Base-by-base conservation (phyloP, 2,113 vertebrate genomes). In the Salvator merianae region DNA sequence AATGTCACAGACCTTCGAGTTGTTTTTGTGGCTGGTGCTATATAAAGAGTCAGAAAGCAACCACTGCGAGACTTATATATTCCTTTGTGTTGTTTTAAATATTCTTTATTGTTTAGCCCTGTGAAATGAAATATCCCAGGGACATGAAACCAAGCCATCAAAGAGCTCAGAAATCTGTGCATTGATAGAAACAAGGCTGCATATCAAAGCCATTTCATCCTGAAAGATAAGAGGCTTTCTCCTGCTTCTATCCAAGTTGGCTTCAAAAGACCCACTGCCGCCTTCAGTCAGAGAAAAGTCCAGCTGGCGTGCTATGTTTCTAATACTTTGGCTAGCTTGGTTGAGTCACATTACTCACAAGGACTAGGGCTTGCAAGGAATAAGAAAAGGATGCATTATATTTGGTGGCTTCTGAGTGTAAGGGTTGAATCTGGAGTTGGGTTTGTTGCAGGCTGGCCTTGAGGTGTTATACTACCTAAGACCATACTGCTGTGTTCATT, bases 1-100 rank as follows among this genome's bases (percentile, higher is more conserved):
- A 93, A 93, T 89, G 85, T 88, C 91, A 88, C 84, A 85, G 79
- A 70, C 83, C 84, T 93, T 88, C 84, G 77, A 81, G 59, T 55
- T 63, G 36, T 65, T 89, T 63, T 63, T 40, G 34, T 3, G 38
- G 34, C 72, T 88, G 77, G 75, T 77, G 55, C 38, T 84, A 59
- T 59, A 59, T 79, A 84, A 68, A 70, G 63, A 86, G 36, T 24
- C 77, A 83, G 86, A 88, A 70, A 84, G 78, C 55, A 82, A 50
- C 81, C 2, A 6, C 63, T 36, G 24, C 73, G 75, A 38, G 81
- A 38, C 10, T 36, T 13, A 1, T 50, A 47, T 59, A 69, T 75
- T 82, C 88, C 76, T 84, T 63, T 63, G 38, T 84, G 70, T 84
- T 28, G 6, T 32, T 72, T 32, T 26, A 43, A 18, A 72, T 88